Evolutionary conservation across 1,140 invertebrate species (phyloP).

Genomic region (Bombus impatiens): DNA sequence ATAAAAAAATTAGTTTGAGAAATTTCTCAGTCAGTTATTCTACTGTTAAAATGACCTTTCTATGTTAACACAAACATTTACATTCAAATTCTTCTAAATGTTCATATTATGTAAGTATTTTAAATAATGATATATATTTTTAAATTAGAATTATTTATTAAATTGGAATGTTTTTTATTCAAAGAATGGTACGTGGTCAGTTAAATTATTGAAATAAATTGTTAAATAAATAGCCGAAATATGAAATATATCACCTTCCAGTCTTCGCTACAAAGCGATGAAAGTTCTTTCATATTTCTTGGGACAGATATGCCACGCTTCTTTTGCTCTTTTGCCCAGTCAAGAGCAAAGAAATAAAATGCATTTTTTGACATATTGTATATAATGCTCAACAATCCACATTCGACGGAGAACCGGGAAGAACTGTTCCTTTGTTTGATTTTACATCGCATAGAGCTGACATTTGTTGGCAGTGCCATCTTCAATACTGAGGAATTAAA

Average conservation of each 20-base stretch:
- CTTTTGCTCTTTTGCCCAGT: conserved; percentile 77
- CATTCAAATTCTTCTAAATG: conserved; percentile 3
- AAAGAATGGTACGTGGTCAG: background rate
- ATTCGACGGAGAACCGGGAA: background rate
- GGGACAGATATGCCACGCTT: conserved; percentile 74
- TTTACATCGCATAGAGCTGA: background rate
- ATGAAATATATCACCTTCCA: conserved; percentile 65
- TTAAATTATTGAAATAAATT: background rate
- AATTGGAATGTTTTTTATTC: background rate
- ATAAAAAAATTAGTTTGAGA: background rate
- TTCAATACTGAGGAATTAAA: background rate
- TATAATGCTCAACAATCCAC: background rate
- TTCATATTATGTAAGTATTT: background rate
- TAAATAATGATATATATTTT: background rate
- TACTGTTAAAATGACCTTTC: background rate
- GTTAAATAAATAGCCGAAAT: background rate
- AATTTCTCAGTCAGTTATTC: background rate
- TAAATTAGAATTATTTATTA: background rate
- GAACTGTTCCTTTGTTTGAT: background rate
- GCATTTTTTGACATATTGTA: conserved; percentile 80
- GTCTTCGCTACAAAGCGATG: conserved; percentile 69
- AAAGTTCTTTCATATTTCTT: conserved; percentile 74
- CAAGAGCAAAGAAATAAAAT: conserved; percentile 80
- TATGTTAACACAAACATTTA: background rate
- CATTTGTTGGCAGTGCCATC: background rate